Percentiles rank a stretch among this genome's conserved stretches.
Evolutionary conservation across 2,113 vertebrate species (phyloP).

Genomic region (Chiloscyllium plagiosum): DNA sequence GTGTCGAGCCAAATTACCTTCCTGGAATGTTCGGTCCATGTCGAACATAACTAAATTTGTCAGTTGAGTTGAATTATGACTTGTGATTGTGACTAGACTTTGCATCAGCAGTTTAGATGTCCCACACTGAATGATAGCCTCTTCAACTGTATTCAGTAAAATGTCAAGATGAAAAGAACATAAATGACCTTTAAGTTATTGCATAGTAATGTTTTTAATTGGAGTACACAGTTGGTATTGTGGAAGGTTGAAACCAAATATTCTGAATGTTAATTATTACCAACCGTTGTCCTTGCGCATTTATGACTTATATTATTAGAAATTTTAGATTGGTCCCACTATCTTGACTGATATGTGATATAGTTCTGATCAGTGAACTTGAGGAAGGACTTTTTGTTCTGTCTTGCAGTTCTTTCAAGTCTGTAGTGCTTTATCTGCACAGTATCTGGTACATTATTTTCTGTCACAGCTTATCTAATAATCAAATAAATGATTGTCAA

Average conservation of each 20-base stretch:
- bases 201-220: neutral
- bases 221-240: neutral
- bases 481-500: neutral
- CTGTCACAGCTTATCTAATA: neutral
- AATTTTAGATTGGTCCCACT: neutral
- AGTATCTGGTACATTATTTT: neutral
- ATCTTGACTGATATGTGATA: neutral
- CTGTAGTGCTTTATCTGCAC: neutral
- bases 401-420: neutral
- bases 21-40: neutral
- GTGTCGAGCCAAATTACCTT: neutral
- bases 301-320: neutral
- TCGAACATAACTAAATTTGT: neutral
- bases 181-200: neutral
- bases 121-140: neutral
- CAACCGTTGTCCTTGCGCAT: neutral
- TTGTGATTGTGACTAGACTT: neutral
- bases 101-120: neutral
- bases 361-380: neutral
- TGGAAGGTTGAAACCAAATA: neutral
- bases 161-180: neutral
- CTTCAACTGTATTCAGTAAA: neutral
- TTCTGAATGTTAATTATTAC: neutral
- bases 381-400: neutral
- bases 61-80: neutral